These are phyloP conservation scores for Trichonephila clavata DNA, from an alignment of 1,140 invertebrate genomes.

Conservation along the genomic window DNA sequence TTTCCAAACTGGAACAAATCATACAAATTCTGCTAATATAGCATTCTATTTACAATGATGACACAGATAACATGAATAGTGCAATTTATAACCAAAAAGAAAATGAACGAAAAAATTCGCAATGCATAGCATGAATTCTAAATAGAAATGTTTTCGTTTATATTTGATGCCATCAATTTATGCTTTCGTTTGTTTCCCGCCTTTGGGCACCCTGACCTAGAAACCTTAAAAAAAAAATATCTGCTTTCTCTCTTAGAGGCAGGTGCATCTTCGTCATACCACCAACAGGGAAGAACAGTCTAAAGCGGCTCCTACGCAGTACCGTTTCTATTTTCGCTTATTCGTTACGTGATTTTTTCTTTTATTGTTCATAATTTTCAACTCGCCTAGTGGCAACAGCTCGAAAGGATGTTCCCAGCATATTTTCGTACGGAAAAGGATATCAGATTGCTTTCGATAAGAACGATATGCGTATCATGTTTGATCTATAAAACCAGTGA, in stretches of 20 bases:
- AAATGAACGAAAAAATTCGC: neutral
- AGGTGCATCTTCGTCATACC: constrained; percentile 16
- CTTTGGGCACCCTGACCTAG: constrained; percentile 22
- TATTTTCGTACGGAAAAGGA: neutral
- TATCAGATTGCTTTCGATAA: constrained; percentile 9
- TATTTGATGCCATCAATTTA: neutral
- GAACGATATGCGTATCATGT: neutral
- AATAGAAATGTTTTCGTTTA: neutral
- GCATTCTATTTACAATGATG: neutral
- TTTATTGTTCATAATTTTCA: neutral
- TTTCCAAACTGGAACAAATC: neutral
- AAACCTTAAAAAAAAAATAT: constrained; percentile 21
- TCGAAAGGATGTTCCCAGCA: neutral
- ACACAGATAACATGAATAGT: neutral
- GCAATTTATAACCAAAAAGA: neutral
- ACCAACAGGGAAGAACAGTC: constrained; percentile 24
- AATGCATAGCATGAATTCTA: neutral
- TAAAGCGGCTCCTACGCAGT: neutral
- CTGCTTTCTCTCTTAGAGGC: constrained; percentile 13
- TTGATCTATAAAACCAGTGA: neutral
- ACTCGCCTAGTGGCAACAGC: neutral
- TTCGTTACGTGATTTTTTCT: neutral
- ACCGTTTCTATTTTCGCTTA: neutral
- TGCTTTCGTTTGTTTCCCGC: neutral
- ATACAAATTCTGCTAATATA: neutral